These are phyloP conservation scores for Pontoporia blainvillei DNA, from an alignment of 2,113 vertebrate genomes.

Conservation along the genomic window DNA sequence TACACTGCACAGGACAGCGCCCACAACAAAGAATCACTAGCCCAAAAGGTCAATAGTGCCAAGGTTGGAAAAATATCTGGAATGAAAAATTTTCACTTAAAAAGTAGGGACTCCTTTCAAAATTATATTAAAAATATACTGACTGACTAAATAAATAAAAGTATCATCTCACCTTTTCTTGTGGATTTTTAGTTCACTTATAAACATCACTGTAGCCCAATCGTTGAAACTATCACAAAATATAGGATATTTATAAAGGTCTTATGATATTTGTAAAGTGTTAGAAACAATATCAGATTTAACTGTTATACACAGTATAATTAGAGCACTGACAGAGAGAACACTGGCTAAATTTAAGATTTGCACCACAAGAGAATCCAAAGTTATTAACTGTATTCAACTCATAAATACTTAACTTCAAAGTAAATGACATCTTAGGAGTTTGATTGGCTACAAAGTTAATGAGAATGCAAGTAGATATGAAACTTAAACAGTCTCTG, in stretches of 20 bases:
- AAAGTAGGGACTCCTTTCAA: not conserved
- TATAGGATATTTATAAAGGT: not conserved
- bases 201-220: not conserved
- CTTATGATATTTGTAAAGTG: constrained; percentile 1
- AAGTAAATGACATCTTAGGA: not conserved
- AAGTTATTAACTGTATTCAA: constrained; percentile 21
- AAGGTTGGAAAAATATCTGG: not conserved
- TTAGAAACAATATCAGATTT: constrained; percentile 3
- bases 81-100: not conserved
- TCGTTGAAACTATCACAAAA: constrained; percentile 7
- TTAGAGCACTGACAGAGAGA: not conserved
- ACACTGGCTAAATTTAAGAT: not conserved
- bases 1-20: not conserved
- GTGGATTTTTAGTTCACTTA: constrained; percentile 1
- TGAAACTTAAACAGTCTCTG: not conserved
- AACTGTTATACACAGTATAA: not conserved
- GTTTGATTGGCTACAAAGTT: not conserved
- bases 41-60: not conserved
- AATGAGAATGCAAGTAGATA: not conserved
- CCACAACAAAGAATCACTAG: not conserved
- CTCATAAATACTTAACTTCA: not conserved
- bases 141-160: not conserved
- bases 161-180: not conserved
- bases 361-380: not conserved
- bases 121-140: not conserved